These are phyloP conservation scores for Crax fasciolata DNA, from an alignment of 2,797 vertebrate species.

Conservation along the genomic window DNA sequence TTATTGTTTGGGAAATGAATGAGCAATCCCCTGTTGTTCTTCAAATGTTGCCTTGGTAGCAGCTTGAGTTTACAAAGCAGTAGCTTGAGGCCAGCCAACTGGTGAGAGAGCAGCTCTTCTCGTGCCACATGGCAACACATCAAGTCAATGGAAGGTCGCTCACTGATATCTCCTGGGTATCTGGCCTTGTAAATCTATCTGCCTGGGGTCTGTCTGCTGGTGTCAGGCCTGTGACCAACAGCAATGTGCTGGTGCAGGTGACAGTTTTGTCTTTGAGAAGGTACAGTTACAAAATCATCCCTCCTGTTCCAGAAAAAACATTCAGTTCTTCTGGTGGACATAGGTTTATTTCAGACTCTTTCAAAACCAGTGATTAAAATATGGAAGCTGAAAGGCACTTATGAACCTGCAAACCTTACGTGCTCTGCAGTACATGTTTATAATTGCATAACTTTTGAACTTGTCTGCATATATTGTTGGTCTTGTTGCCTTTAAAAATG, in stretches of 20 bases:
- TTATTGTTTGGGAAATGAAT: not conserved
- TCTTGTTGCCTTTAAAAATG: not conserved
- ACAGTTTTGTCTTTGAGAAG: not conserved
- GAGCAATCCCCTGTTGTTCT: not conserved
- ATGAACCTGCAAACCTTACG: slow-evolving; percentile 13
- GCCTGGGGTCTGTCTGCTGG: not conserved
- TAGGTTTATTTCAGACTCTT: not conserved
- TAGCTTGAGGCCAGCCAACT: not conserved
- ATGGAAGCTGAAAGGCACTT: not conserved
- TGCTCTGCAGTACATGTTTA: slow-evolving; percentile 16
- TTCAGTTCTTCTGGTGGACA: not conserved
- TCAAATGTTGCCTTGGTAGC: not conserved
- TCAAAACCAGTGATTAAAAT: slow-evolving; percentile 25
- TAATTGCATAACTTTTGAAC: not conserved
- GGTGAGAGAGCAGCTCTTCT: not conserved
- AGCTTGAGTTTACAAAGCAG: not conserved
- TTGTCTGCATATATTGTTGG: not conserved
- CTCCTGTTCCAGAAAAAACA: not conserved
- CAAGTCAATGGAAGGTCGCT: not conserved
- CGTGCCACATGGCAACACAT: rapidly evolving
- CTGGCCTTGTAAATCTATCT: not conserved
- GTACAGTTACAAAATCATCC: not conserved
- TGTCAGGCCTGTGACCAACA: not conserved
- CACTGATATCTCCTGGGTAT: not conserved
- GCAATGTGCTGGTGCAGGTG: not conserved